Conservation (phyloP, 2,113 vertebrate species). For the Alaudala cheleensis region DNA sequence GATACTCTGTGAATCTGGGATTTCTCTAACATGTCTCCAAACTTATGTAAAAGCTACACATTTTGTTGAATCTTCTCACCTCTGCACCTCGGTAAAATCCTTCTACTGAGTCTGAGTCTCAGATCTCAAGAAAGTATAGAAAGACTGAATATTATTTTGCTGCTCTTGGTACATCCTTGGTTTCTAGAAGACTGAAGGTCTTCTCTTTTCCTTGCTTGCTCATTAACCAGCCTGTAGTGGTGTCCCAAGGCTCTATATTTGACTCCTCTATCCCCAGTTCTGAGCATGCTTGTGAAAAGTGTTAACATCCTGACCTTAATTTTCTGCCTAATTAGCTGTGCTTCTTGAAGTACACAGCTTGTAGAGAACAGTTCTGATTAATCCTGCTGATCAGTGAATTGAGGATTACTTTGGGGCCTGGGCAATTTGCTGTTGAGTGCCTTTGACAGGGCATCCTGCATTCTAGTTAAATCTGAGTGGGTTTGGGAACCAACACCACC, state of each 20-base stretch:
- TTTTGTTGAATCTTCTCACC: not conserved
- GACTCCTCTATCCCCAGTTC: not conserved
- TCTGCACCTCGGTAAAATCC: not conserved
- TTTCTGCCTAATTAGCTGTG: constrained; percentile 11
- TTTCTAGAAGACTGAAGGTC: not conserved
- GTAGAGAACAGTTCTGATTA: not conserved
- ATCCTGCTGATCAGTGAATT: not conserved
- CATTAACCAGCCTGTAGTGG: not conserved
- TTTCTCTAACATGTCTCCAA: not conserved
- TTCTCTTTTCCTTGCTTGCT: not conserved
- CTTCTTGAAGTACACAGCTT: not conserved
- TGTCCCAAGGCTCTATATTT: not conserved
- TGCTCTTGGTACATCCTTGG: not conserved
- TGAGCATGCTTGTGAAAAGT: not conserved
- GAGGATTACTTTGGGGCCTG: not conserved
- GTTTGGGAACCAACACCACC: not conserved
- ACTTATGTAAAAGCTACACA: not conserved
- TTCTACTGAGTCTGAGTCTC: not conserved
- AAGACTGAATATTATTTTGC: not conserved
- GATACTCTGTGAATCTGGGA: not conserved
- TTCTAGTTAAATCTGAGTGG: not conserved
- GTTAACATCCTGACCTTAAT: not conserved
- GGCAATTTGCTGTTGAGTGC: not conserved
- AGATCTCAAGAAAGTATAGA: not conserved
- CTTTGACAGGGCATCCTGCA: not conserved